Conservation (phyloP, 2,888 invertebrate genomes). For the Autographa gamma region DNA sequence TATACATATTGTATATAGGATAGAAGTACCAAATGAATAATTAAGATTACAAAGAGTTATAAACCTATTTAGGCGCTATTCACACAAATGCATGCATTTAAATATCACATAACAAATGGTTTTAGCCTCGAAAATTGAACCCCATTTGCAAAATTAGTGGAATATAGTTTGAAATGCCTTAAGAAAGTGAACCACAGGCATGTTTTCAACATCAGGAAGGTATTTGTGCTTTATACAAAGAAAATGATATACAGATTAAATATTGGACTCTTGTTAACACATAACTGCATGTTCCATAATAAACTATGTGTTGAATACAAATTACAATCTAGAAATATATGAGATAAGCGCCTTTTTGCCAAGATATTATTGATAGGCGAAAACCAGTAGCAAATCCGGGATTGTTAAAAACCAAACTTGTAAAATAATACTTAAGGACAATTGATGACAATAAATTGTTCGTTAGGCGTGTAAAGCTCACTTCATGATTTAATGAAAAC, state of each 20-base stretch:
- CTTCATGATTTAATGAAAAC: too few relatives aligned
- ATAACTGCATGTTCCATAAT: not conserved
- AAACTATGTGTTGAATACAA: not conserved
- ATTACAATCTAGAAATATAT: constrained; percentile 12
- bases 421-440: too few relatives aligned
- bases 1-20: constrained; percentile 26
- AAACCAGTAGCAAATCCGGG: too few relatives aligned
- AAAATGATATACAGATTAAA: not conserved
- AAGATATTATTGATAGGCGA: not conserved
- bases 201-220: not conserved
- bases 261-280: not conserved
- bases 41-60: constrained; percentile 17
- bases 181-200: constrained; percentile 3
- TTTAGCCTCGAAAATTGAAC: constrained; percentile 26
- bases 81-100: constrained; percentile 39
- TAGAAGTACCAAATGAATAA: constrained; percentile 9
- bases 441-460: too few relatives aligned
- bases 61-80: constrained; percentile 38
- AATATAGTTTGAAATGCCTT: constrained; percentile 1
- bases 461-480: too few relatives aligned
- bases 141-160: constrained; percentile 17
- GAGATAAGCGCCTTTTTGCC: not conserved
- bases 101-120: constrained; percentile 39
- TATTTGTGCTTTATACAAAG: constrained; percentile 3
- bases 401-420: too few relatives aligned